Base-by-base conservation (phyloP, 2,888 invertebrate species). In the Protophormia terraenovae region DNA sequence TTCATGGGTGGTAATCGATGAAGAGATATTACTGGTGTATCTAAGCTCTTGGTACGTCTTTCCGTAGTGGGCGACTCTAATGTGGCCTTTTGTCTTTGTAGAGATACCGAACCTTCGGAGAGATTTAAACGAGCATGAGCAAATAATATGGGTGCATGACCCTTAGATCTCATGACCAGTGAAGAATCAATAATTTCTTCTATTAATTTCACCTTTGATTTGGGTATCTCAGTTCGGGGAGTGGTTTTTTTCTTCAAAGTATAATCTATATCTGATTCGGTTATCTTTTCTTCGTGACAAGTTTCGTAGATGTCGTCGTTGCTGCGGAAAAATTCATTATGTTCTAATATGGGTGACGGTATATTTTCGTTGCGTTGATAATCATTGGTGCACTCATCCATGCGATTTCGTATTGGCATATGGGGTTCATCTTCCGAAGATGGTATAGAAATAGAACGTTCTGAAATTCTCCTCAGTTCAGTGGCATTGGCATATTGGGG, bases 1-100 rank as follows among this genome's bases (percentile, higher is more conserved):
- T 97, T 96, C 92, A 96, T 95, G 7, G 97, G 96, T 16, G 97
- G 97, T 53, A 97, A 92, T 89, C 95, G 94, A 91, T 96, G 96
- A 35, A 97, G 93, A 22, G 97, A 95, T 89, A 97, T 96, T 24
- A 97, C 95, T 1, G 97, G 96, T 2, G 97, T 96, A 89, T 97
- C 97, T 87, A 97, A 93, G 82, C 97, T 97, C 92, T 97, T 97
- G 1, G 97, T 96, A 88, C 97, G 94, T 71, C 97, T 94, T 76
- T 96, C 95, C 3, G 95, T 93, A 7, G 95, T 95, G 3, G 96
- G 96, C 0, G 96, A 97, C 86, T 95, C 94, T 88, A 95, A 95
- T 0, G 95, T 94, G 7, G 96, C 96, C 89, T 95, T 95, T 91
- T 97, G 96, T 62, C 96, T 95, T 90, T 96, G 96, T 41, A 97